A percentile compares a stretch with the other conserved stretches of the same genome.
Conservation (phyloP, 1,140 invertebrate species). For the Nephila pilipes region DNA sequence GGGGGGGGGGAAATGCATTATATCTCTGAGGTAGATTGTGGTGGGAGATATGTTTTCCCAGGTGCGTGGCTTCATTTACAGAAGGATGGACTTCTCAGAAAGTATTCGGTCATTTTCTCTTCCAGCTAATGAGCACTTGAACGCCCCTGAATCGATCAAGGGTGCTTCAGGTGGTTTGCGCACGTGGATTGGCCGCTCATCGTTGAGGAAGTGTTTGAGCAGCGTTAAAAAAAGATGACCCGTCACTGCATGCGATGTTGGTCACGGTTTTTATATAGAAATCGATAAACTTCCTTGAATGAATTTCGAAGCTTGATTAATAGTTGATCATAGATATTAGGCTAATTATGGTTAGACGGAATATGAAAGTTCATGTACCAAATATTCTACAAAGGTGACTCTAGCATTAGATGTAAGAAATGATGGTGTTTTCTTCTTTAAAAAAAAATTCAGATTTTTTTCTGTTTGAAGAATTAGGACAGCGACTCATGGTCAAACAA, state of each 20-base stretch:
- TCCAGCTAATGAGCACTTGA: background rate
- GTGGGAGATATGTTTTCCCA: background rate
- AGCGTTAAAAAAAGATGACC: background rate
- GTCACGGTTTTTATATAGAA: background rate
- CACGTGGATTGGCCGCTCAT: background rate
- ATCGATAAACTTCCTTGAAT: too few species aligned
- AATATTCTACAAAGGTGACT: too few species aligned
- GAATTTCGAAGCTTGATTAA: too few species aligned
- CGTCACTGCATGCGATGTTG: background rate
- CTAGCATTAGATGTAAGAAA: too few species aligned
- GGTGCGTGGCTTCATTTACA: background rate
- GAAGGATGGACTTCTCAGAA: background rate
- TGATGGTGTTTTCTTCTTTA: too few species aligned
- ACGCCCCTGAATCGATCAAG: constrained; percentile 3
- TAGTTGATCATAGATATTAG: too few species aligned
- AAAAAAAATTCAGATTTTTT: too few species aligned
- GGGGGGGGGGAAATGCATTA: background rate
- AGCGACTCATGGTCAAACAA: too few species aligned
- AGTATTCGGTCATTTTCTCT: background rate
- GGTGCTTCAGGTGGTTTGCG: background rate
- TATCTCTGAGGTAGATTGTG: background rate
- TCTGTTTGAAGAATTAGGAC: too few species aligned
- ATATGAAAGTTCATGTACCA: too few species aligned
- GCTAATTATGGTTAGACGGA: too few species aligned
- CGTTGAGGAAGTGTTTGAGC: background rate